Conservation (phyloP, 1,140 invertebrate species). For the Phocides pigmalion region DNA sequence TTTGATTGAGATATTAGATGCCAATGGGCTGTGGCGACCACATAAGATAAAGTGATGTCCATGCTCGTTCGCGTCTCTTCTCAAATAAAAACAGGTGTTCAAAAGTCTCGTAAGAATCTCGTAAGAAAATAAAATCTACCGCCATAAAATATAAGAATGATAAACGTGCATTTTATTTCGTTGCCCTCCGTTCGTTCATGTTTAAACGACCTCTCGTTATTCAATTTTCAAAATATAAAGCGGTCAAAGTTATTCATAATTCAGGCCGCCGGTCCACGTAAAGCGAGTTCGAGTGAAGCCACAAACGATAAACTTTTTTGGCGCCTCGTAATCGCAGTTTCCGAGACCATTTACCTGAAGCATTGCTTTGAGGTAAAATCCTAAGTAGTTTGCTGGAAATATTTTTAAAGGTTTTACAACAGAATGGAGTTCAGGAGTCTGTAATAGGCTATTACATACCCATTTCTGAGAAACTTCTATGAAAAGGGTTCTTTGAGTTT, state of each 20-base stretch:
- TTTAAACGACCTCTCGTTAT: slow-evolving; percentile 8
- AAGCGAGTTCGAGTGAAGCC: slow-evolving; percentile 3
- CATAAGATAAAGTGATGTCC: too few relatives aligned
- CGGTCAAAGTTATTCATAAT: slow-evolving; percentile 24
- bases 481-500: too few relatives aligned
- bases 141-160: background rate
- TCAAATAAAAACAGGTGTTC: too few relatives aligned
- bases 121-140: background rate
- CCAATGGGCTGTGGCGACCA: too few relatives aligned
- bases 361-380: slow-evolving; percentile 27
- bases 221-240: slow-evolving; percentile 24
- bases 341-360: slow-evolving; percentile 31
- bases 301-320: slow-evolving; percentile 34
- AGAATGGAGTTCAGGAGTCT: slow-evolving; percentile 8
- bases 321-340: slow-evolving; percentile 32
- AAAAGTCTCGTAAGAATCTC: too few relatives aligned
- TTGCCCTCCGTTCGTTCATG: background rate
- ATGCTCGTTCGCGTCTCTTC: too few relatives aligned
- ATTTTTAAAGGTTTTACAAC: slow-evolving; percentile 22
- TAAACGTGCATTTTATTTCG: background rate
- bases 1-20: too few relatives aligned
- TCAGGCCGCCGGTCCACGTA: slow-evolving; percentile 6
- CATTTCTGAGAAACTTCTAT: background rate
- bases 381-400: slow-evolving; percentile 17
- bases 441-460: slow-evolving; percentile 18